Evolutionary conservation across 2,113 vertebrate genomes (phyloP).

Genomic region (Heptranchias perlo): DNA sequence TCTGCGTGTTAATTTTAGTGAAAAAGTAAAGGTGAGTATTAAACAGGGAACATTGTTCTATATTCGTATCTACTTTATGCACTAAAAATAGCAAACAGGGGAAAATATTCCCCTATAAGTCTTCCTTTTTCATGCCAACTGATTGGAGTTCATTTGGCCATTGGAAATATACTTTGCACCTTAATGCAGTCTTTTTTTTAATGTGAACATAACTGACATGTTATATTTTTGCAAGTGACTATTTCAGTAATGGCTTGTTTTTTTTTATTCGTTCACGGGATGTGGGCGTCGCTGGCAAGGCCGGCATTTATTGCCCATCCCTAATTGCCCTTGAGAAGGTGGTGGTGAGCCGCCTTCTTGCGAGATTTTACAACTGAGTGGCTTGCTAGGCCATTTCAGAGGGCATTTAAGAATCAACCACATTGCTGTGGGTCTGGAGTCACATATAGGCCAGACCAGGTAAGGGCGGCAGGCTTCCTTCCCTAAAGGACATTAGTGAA

Average conservation of each 20-base stretch:
- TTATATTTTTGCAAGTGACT: constrained; percentile 35
- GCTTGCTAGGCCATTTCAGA: too few species aligned
- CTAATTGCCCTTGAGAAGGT: too few species aligned
- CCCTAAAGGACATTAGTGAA: too few species aligned
- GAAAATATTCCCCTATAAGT: constrained; percentile 20
- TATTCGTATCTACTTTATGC: background rate
- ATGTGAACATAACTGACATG: constrained; percentile 19
- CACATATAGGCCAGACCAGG: too few species aligned
- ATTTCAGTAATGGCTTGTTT: constrained; percentile 29
- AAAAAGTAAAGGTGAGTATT: background rate
- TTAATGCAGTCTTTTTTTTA: background rate
- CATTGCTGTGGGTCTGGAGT: too few species aligned
- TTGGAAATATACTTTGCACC: constrained; percentile 33
- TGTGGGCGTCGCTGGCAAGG: too few species aligned
- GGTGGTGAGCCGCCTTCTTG: too few species aligned
- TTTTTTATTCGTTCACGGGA: too few species aligned
- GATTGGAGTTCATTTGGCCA: background rate
- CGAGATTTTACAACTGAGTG: too few species aligned
- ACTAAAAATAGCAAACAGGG: background rate
- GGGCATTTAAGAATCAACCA: too few species aligned
- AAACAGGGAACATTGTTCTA: background rate
- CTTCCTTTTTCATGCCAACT: constrained; percentile 21
- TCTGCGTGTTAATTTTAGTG: constrained; percentile 13
- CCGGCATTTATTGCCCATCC: too few species aligned
- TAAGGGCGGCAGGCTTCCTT: too few species aligned